phyloP scores from a whole-genome alignment of 2,797 vertebrate species.

The Pangasius mekongensis region DNA sequence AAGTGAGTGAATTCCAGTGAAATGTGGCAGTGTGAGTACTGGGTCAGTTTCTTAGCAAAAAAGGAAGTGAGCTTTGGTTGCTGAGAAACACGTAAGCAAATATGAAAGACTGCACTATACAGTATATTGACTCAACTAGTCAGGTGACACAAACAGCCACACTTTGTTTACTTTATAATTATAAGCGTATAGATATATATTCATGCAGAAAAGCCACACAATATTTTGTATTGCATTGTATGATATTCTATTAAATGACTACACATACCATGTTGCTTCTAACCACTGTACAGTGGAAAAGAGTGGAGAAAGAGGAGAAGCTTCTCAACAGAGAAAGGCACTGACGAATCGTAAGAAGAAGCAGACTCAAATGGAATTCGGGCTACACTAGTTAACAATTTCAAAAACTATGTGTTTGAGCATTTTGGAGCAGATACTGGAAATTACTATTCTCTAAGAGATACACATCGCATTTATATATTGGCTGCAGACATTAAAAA shows the following conservation, averaged over 20 bases:
- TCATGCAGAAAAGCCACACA: not conserved
- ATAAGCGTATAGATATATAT: not conserved
- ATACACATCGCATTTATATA: not conserved
- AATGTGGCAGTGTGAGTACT: not conserved
- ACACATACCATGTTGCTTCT: not conserved
- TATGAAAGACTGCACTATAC: not conserved
- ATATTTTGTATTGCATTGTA: no score
- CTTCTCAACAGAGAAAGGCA: not conserved
- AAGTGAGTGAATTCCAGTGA: not conserved
- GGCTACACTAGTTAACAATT: not conserved
- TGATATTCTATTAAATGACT: not conserved
- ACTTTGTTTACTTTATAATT: not conserved
- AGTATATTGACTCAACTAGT: not conserved
- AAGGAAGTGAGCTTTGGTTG: not conserved
- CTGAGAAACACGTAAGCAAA: not conserved
- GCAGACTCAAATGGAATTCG: not conserved
- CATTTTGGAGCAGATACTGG: not conserved
- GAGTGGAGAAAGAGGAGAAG: not conserved
- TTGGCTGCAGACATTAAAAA: not conserved
- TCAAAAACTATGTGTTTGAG: not conserved
- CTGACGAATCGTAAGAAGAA: not conserved
- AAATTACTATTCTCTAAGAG: not conserved
- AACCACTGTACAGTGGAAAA: not conserved
- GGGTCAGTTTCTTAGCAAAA: not conserved
- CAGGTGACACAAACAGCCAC: not conserved